These are phyloP conservation scores for Tetramorium bicarinatum DNA, from an alignment of 2,888 invertebrate genomes.

Conservation along the genomic window DNA sequence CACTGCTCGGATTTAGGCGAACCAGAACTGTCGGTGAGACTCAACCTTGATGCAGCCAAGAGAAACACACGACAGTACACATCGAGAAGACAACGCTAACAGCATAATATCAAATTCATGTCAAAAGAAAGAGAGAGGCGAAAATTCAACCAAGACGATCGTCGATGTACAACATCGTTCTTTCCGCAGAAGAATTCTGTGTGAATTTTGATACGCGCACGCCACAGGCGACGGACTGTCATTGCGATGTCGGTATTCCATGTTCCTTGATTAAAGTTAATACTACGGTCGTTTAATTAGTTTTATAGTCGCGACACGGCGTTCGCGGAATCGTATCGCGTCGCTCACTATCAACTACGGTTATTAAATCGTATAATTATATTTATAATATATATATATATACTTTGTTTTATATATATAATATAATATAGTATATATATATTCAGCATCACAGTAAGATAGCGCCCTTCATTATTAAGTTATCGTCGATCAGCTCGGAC, in stretches of 20 bases:
- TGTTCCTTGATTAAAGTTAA: conserved; percentile 65
- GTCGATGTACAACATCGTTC: conserved; percentile 36
- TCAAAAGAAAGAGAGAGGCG: neutral
- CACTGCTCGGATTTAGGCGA: conserved; percentile 7
- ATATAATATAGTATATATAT: conserved; percentile 77
- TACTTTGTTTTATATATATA: conserved; percentile 76
- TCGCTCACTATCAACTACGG: conserved; percentile 66
- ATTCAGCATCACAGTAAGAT: conserved; percentile 86
- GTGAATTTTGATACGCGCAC: conserved; percentile 37
- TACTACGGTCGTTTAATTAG: conserved; percentile 71
- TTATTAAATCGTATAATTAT: conserved; percentile 74
- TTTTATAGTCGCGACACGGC: conserved; percentile 54
- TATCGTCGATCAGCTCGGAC: conserved; percentile 82
- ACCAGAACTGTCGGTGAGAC: neutral
- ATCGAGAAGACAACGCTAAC: conserved; percentile 23
- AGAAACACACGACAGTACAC: conserved; percentile 62
- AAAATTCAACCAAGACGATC: conserved; percentile 33
- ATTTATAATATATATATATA: conserved; percentile 51
- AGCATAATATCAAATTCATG: neutral
- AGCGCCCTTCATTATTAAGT: conserved; percentile 85
- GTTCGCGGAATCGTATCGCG: conserved; percentile 36
- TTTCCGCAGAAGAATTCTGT: conserved; percentile 32
- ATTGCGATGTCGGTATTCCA: conserved; percentile 60
- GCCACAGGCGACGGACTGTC: conserved; percentile 57
- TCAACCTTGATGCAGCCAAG: conserved; percentile 60